Evolutionary conservation across 2,113 vertebrate species (phyloP).

Genomic region (Equus quagga): DNA sequence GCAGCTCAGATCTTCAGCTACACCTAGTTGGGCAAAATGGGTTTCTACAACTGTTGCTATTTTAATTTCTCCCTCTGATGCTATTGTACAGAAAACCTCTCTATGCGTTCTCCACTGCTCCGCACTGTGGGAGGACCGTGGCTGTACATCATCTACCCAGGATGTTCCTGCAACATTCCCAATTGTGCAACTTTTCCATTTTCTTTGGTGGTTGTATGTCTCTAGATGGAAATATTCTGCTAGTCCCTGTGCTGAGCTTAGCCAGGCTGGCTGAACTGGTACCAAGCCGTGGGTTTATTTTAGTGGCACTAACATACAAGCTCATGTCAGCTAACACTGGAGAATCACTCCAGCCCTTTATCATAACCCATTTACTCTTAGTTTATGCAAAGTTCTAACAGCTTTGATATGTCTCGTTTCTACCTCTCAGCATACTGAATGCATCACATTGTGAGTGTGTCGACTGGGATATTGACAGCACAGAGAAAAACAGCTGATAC

Average conservation of each 20-base stretch:
- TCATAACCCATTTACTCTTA: not conserved
- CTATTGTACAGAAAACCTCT: not conserved
- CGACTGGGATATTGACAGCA: no score
- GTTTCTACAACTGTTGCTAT: not conserved
- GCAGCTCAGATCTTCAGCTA: no score
- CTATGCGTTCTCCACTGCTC: not conserved
- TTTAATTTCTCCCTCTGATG: not conserved
- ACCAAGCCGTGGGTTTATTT: not conserved
- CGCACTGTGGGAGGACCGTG: rapidly evolving
- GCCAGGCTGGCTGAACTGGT: no score
- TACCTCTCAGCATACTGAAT: not conserved
- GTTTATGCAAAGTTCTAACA: not conserved
- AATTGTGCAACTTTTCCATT: no score
- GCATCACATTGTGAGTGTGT: not conserved
- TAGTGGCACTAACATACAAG: no score
- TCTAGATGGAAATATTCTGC: not conserved
- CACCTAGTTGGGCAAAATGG: not conserved
- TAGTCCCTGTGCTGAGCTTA: not conserved
- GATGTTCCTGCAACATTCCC: not conserved
- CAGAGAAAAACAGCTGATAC: not conserved
- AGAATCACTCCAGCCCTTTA: not conserved
- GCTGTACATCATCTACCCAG: rapidly evolving
- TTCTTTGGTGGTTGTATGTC: not conserved
- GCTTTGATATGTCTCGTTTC: not conserved
- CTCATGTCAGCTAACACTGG: not conserved